Conservation (phyloP, 2,888 invertebrate genomes). For the Melieria picta region DNA sequence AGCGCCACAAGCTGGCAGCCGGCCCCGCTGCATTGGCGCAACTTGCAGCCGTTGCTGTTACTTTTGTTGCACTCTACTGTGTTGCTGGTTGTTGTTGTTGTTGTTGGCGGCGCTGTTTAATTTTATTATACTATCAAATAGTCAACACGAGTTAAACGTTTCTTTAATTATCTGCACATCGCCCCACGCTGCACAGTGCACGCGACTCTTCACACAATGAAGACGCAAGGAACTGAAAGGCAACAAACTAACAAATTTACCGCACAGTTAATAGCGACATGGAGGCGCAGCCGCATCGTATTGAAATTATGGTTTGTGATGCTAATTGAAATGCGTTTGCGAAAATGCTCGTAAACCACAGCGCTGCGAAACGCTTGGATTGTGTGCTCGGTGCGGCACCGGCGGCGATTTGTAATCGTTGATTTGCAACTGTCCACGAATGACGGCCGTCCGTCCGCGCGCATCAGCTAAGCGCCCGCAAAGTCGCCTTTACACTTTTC, state of each 20-base stretch:
- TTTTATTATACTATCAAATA: too few relatives aligned
- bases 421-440: not conserved
- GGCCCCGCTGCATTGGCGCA: not conserved
- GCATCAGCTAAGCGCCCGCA: not conserved
- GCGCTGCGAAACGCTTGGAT: not conserved
- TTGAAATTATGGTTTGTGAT: not conserved
- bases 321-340: conserved; percentile 9
- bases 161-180: not conserved
- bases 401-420: not conserved
- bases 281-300: too few relatives aligned
- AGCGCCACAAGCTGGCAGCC: conserved; percentile 34
- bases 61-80: not conserved
- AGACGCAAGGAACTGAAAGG: not conserved
- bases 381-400: not conserved
- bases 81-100: not conserved
- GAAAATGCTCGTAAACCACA: not conserved
- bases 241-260: too few relatives aligned
- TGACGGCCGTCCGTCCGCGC: not conserved
- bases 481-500: not conserved
- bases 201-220: not conserved
- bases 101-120: not conserved
- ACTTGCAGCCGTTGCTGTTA: not conserved
- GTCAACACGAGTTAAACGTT: not conserved
- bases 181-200: not conserved
- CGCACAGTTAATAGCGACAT: too few relatives aligned